Percentiles rank a stretch among this genome's conserved stretches.
Conservation (phyloP, 2,113 vertebrate genomes). For the Brienomyrus brachyistius region DNA sequence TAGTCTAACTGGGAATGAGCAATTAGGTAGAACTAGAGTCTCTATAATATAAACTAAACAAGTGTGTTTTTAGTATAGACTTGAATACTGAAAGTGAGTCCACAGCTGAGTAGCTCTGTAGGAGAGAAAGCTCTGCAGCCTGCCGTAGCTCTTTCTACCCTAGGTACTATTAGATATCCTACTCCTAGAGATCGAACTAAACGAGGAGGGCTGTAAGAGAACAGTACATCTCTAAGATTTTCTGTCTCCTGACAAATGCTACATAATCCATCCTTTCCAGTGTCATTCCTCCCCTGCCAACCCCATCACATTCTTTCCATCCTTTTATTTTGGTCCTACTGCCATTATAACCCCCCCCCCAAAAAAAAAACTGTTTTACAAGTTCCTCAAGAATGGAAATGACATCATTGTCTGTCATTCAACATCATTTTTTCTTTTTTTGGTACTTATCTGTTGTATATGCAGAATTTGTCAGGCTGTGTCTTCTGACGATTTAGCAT, state of each 20-base stretch:
- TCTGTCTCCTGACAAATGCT: conserved; percentile 42
- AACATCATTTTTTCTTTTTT: neutral
- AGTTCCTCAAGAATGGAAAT: neutral
- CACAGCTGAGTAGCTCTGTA: neutral
- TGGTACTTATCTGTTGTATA: neutral
- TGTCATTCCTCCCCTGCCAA: conserved; percentile 28
- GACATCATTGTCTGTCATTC: neutral
- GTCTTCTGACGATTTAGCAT: neutral
- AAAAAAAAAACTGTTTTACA: neutral
- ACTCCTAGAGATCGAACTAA: neutral
- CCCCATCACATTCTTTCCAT: conserved; percentile 62
- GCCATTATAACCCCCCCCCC: neutral
- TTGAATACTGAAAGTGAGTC: neutral
- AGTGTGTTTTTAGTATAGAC: too few species aligned
- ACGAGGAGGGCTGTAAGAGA: neutral
- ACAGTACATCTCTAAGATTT: neutral
- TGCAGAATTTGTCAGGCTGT: neutral
- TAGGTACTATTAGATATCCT: neutral
- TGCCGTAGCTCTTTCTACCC: neutral
- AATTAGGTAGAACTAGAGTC: neutral
- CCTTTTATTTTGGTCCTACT: conserved; percentile 42
- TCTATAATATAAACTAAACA: neutral
- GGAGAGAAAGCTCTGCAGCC: neutral
- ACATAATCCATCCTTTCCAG: conserved; percentile 39
- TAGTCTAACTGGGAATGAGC: neutral